Evolutionary conservation across 2,113 vertebrate species (phyloP).

Genomic region (Trachemys scripta): DNA sequence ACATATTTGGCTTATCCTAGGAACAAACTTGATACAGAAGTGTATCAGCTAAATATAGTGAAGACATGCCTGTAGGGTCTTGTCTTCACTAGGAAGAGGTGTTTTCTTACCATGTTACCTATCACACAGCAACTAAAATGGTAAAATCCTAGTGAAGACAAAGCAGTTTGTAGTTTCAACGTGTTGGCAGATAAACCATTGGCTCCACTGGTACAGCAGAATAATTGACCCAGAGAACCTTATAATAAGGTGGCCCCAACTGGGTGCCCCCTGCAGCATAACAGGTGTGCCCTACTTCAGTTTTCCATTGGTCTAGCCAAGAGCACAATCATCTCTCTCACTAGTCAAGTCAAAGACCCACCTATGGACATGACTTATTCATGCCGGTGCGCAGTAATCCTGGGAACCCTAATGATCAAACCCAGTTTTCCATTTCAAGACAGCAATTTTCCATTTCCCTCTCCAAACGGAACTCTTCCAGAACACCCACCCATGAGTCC

Average conservation of each 20-base stretch:
- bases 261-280: not conserved
- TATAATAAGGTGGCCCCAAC: not conserved
- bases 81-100: too few relatives aligned
- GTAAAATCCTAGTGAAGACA: not conserved
- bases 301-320: not conserved
- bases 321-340: not conserved
- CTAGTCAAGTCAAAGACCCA: not conserved
- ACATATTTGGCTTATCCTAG: not conserved
- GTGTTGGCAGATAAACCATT: not conserved
- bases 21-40: not conserved
- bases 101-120: too few relatives aligned
- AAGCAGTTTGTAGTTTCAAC: not conserved
- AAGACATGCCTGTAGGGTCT: not conserved
- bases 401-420: not conserved
- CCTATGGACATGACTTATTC: not conserved
- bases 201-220: not conserved
- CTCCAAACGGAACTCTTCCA: not conserved
- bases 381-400: not conserved
- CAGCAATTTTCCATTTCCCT: not conserved
- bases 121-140: too few relatives aligned
- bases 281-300: not conserved
- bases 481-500: not conserved
- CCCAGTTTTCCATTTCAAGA: not conserved
- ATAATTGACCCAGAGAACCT: not conserved
- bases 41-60: not conserved